Percentiles rank a stretch among this genome's conserved stretches.
phyloP scores from a whole-genome alignment of 2,113 vertebrate species.

The Strigops habroptila region DNA sequence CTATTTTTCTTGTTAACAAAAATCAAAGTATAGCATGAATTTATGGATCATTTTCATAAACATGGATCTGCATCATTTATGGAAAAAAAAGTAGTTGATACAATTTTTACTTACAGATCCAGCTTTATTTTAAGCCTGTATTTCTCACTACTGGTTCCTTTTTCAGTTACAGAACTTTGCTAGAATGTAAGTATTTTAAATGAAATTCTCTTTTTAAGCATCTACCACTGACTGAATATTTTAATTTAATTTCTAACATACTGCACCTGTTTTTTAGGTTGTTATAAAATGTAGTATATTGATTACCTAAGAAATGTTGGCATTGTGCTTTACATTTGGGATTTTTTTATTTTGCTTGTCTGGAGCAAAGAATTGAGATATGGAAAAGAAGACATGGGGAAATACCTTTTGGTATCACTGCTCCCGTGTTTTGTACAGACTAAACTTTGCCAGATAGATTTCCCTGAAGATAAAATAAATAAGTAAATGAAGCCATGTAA shows the following conservation, averaged over 20 bases:
- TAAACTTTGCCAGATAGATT: neutral
- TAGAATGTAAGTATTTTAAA: neutral
- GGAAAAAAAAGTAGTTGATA: neutral
- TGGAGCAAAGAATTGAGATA: neutral
- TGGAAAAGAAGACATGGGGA: neutral
- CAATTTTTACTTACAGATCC: neutral
- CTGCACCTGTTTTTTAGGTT: neutral
- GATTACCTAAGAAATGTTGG: neutral
- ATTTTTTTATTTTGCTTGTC: neutral
- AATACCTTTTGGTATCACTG: neutral
- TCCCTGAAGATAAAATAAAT: neutral
- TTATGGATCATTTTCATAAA: neutral
- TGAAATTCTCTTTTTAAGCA: neutral
- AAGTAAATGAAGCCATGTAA: neutral
- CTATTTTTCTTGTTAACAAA: neutral
- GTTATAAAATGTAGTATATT: neutral
- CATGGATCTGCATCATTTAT: neutral
- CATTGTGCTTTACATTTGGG: neutral
- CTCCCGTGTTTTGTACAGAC: fast-evolving
- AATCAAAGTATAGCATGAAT: neutral
- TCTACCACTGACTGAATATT: neutral
- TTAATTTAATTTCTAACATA: neutral
- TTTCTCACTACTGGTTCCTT: neutral
- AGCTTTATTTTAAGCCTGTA: neutral
- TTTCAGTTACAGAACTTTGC: neutral